Base-by-base conservation (phyloP, 2,113 vertebrate genomes). In the Thalassoma bifasciatum region DNA sequence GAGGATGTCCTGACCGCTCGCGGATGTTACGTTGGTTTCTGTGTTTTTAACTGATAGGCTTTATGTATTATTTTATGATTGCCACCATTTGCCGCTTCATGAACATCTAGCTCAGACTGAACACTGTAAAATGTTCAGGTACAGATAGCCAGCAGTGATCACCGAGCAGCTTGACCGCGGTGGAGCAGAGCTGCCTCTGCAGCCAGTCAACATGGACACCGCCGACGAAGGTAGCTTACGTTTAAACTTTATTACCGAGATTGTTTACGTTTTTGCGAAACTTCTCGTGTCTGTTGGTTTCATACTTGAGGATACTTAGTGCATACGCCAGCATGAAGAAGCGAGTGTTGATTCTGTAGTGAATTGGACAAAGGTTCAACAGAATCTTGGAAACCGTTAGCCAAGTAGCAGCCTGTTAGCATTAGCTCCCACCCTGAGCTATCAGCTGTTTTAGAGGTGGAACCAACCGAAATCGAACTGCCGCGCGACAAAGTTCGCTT, bases 121-220 rank as follows among this genome's bases (percentile, higher is more conserved):
- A 61, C 38, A 21, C 1, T 5, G 3, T 22, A 24, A 66, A 22
- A 85, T 88, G 91, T 77, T 16, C 61, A 10, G 58, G 30, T 16
- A 11, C 10, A 75, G 63, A 85, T 63, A 75, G 72, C 19, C 2
- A 21, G 53, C 46, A 34, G 46, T 44, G 23, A 5, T 37, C 47
- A 56, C 66, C 56, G 59, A 66, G 16, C 37, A 16, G 17, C 8
- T 56, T 42, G 52, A 61, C 37, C 24, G 16, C 40, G 17, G 78
- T n/a, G 75, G 65, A 81, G 54, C 71, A 71, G 44, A 10, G 76
- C 73, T 77, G 66, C 64, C 37, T 23, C 11, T 72, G 59, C 72
- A 77, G 46, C 72, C 62, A 72, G 75, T 38, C 94, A 95, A 96
- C 92, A 96, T 97, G 95, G 96, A 97, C 93, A 94, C 94, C 86